A percentile compares a stretch with the other conserved stretches of the same genome.
These are phyloP conservation scores for Petrosia ficiformis DNA, from an alignment of 37 sponge, comb jelly and placozoan genomes.

Conservation along the genomic window DNA sequence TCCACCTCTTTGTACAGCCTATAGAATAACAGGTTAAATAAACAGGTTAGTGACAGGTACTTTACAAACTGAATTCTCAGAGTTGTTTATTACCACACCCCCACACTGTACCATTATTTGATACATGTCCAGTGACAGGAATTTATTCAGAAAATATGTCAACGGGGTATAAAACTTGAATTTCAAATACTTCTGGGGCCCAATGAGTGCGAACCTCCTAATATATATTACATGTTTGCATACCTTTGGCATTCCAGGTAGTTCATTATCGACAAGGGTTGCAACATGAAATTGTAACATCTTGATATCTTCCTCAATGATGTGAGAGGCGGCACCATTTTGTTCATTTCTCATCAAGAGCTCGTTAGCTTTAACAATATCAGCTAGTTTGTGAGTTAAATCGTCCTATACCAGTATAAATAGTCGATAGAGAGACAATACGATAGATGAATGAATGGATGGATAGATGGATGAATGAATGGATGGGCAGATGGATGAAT, in stretches of 20 bases:
- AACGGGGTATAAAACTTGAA: not conserved
- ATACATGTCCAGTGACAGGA: too few relatives aligned
- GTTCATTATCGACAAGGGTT: conserved; percentile 95
- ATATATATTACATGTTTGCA: too few relatives aligned
- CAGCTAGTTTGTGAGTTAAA: conserved; percentile 96
- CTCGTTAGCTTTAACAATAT: conserved; percentile 97
- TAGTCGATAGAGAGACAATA: too few relatives aligned
- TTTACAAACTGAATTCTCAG: too few relatives aligned
- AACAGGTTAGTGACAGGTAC: too few relatives aligned
- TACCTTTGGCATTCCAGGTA: conserved; percentile 93
- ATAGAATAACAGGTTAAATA: not conserved
- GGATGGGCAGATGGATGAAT: too few relatives aligned
- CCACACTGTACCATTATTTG: too few relatives aligned
- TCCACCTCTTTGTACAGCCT: conserved; percentile 94
- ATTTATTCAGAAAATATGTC: not conserved
- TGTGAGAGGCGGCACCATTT: conserved; percentile 98
- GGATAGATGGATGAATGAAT: too few relatives aligned
- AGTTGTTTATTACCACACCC: too few relatives aligned
- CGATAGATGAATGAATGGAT: too few relatives aligned
- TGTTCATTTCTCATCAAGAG: conserved; percentile 91
- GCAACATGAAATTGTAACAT: conserved; percentile 98
- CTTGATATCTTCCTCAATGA: conserved; percentile 93
- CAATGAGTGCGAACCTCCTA: too few relatives aligned
- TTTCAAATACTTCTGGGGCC: not conserved
- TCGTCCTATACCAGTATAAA: conserved; percentile 72